Percentiles rank a stretch among this genome's conserved stretches.
Conservation (phyloP, 2,113 vertebrate genomes). For the Alectura lathami region DNA sequence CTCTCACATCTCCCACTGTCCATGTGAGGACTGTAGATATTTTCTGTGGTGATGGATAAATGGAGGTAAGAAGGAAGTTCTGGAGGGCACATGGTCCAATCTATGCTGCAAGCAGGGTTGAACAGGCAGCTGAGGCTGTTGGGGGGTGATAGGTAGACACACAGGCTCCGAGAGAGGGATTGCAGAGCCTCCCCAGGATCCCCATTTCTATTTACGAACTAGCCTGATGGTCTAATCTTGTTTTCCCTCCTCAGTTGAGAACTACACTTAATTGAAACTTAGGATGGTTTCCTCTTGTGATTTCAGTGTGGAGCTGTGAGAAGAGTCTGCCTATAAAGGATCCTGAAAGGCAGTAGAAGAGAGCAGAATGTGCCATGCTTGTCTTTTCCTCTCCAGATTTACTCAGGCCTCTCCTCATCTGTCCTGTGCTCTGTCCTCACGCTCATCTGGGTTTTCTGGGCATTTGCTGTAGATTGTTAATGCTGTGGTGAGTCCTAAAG, state of each 20-base stretch:
- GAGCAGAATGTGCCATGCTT: neutral
- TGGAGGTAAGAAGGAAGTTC: neutral
- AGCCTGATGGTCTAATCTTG: neutral
- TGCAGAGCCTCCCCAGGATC: neutral
- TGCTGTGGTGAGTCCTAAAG: neutral
- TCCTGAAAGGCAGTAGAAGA: neutral
- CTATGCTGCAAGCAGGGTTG: neutral
- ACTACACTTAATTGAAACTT: neutral
- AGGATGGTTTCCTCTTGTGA: neutral
- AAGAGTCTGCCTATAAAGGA: neutral
- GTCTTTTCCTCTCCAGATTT: neutral
- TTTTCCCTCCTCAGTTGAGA: neutral
- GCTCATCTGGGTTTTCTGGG: neutral
- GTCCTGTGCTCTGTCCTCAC: neutral
- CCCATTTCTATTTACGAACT: neutral
- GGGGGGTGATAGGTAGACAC: neutral
- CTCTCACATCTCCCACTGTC: neutral
- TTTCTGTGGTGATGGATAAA: neutral
- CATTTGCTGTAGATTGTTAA: neutral
- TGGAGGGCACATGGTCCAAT: neutral
- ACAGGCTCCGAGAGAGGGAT: neutral
- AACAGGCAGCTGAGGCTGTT: neutral
- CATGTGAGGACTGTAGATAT: neutral
- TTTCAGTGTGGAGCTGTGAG: neutral
- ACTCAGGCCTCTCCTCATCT: neutral